Percentiles rank a stretch among this genome's conserved stretches.
Conservation (phyloP, 2,888 invertebrate species). For the Coleophora flavipennella region DNA sequence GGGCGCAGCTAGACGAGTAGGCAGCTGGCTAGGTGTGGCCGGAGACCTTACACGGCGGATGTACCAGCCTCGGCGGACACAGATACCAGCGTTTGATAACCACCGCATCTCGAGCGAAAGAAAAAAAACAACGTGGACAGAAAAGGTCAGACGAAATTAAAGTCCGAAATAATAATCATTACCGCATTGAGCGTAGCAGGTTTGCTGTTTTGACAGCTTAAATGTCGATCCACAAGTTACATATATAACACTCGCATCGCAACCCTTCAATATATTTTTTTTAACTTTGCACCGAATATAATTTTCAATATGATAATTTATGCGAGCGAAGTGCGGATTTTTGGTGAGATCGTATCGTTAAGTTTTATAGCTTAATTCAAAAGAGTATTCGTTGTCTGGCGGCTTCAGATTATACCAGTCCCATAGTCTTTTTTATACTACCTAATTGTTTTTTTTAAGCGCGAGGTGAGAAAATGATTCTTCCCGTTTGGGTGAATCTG, state of each 20-base stretch:
- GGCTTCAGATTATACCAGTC: conserved; percentile 14
- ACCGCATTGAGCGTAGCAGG: conserved; percentile 40
- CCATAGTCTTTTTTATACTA: conserved; percentile 18
- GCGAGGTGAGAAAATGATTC: conserved; percentile 19
- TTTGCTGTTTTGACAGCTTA: conserved; percentile 46
- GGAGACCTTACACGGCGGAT: conserved; percentile 60
- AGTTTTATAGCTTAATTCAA: conserved; percentile 54
- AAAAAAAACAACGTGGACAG: conserved; percentile 47
- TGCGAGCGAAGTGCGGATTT: conserved; percentile 23
- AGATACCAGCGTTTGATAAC: conserved; percentile 13
- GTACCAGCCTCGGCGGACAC: conserved; percentile 51
- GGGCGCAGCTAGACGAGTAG: conserved; percentile 26
- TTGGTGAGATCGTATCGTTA: conserved; percentile 41
- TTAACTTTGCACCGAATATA: conserved; percentile 22
- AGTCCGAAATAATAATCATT: conserved; percentile 59
- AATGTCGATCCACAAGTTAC: conserved; percentile 34
- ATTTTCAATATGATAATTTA: conserved; percentile 42
- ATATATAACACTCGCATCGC: conserved; percentile 8
- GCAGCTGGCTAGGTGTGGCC: conserved; percentile 56
- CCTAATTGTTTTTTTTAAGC: conserved; percentile 31
- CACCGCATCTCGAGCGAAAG: conserved; percentile 18
- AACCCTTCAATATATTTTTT: conserved; percentile 25
- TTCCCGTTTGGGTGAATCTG: conserved; percentile 20
- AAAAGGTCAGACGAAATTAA: conserved; percentile 66
- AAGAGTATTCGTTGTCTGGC: conserved; percentile 19